A percentile compares a stretch with the other conserved stretches of the same genome.
phyloP scores from a whole-genome alignment of 2,113 vertebrate genomes.

The Protobothrops flavoviridis region DNA sequence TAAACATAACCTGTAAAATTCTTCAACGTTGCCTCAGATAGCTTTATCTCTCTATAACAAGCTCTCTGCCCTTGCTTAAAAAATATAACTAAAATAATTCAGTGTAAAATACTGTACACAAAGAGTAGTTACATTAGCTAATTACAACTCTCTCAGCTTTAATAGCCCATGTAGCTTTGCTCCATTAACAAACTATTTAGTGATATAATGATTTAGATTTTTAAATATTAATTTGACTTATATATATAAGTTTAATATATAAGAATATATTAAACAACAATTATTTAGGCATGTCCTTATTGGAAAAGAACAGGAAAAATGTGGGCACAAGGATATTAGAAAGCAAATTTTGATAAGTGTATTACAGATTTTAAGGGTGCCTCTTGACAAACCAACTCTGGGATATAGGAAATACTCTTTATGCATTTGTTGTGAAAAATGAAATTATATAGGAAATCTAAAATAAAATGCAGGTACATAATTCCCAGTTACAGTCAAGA shows the following conservation, averaged over 20 bases:
- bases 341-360: background rate
- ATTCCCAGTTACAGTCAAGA: background rate
- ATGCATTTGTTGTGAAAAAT: background rate
- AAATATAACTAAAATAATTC: background rate
- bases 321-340: background rate
- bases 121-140: conserved; percentile 16
- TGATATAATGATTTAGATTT: conserved; percentile 8
- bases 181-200: conserved; percentile 28
- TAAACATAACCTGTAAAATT: fast-evolving
- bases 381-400: background rate
- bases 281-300: background rate
- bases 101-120: background rate
- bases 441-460: background rate
- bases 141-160: conserved; percentile 25
- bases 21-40: background rate
- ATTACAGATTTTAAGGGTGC: background rate
- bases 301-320: background rate
- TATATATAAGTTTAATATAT: too few relatives aligned
- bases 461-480: background rate
- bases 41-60: fast-evolving
- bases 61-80: background rate
- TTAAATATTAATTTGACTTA: conserved; percentile 2
- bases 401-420: background rate
- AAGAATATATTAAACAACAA: background rate
- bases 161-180: conserved; percentile 22